Evolutionary conservation across 2,113 vertebrate species (phyloP), one percentile per base, ranked within the genome.

Genomic region (Oceanites oceanicus): DNA sequence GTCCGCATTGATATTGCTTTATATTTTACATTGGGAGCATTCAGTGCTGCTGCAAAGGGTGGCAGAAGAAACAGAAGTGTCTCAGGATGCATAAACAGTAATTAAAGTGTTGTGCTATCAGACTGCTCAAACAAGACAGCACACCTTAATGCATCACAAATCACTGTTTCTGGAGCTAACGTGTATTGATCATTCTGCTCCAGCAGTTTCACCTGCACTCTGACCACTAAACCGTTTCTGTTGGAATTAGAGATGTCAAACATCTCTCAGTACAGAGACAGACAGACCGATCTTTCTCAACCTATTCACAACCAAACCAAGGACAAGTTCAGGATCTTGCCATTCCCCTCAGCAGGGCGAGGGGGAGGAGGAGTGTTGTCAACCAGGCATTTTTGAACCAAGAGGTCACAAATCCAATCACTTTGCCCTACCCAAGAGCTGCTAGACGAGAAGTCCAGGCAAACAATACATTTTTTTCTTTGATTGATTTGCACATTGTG

Each of bases 401-500:
- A 85, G 84, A 74, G 90, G 93, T 96, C 94, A 96, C 53, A 85
- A 96, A 95, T 47, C 61, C 68, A 94, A 96, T 91, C 86, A 59
- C 89, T 89, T 61, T 87, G 77, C 77, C 94, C 76, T 88, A 50
- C 29, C 86, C 73, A 84, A 66, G 55, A 72, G 70, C 74, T 50
- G 40, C 77, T 36, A 88, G 45, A 32, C 3, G 18, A 92, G 73
- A 83, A 92, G 84, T 75, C 85, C 90, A 88, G 53, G 53, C 93
- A 95, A 95, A 94, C 81, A 96, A 90, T 88, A 49, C 25, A 15
- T 47, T 70, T 2, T 67, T 59, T 18, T 9, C 56, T 84, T 87
- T 90, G 93, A 97, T 96, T 96, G 94, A 96, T 95, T 93, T 95
- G 30, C 74, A 85, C 96, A 95, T 88, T 97, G 92, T 95, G 84